Base-by-base conservation (phyloP, 2,113 vertebrate species). In the Plestiodon gilberti region DNA sequence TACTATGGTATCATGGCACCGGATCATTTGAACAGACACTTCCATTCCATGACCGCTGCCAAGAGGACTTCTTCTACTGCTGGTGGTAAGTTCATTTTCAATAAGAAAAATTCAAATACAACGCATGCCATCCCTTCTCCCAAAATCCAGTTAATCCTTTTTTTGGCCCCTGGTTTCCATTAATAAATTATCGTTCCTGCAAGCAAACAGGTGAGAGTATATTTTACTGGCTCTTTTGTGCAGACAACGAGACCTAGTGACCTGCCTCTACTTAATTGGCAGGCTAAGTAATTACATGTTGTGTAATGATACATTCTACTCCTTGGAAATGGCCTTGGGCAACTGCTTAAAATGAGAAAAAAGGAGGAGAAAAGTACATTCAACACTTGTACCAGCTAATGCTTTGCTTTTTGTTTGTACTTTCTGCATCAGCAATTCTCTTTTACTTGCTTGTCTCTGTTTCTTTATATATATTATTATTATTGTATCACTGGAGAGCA, bases 231-330 rank as follows among this genome's bases (percentile, higher is more conserved):
- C 80, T 52, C 30, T 93, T 92, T 93, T 61, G 86, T 86, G 86
- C 28, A 91, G 48, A 94, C 92, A 86, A 33, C 28, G 59, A 55
- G 89, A 28, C 76, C 59, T 92, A 88, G 55, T 86, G 81, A 86
- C 88, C 82, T 73, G 81, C 25, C 17, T 90, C 48, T 81, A 90
- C 84, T 82, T 89, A 94, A 93, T 78, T 89, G 64, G 40, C 81
- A 93, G 89, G 52, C 87, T 92, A 88, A 89, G 71, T 93, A 95
- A 95, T 95, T 93, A 28, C 25, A 89, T 83, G 76, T 81, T 95
- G 84, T 91, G 79, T 91, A 93, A 96, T 95, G 78, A 88, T 79
- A 91, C 83, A 83, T 87, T 93, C 87, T 83, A 59, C 77, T 93
- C 64, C 89, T 93, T 93, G 25, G 77, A 92, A 94, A 87, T 83